Percentiles rank a stretch among this genome's conserved stretches.
Conservation (phyloP, 2,888 invertebrate genomes). For the Flabesymbios commensalis region DNA sequence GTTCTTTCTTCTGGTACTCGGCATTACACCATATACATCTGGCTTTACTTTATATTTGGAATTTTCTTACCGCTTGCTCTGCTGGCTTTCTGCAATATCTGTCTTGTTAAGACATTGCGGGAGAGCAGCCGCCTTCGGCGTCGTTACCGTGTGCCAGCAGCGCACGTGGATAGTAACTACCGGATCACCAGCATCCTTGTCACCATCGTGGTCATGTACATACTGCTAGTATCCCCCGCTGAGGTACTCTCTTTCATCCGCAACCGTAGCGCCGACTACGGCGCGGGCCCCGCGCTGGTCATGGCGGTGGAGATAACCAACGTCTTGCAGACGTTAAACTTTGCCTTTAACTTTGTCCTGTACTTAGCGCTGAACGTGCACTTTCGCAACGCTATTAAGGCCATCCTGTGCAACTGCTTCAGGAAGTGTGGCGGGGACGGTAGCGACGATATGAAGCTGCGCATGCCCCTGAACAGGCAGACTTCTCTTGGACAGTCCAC, state of each 20-base stretch:
- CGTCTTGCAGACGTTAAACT: constrained; percentile 34
- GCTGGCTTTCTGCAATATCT: constrained; percentile 53
- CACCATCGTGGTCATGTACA: constrained; percentile 55
- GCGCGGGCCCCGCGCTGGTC: too few species aligned
- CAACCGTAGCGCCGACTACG: too few species aligned
- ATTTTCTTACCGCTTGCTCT: constrained; percentile 42
- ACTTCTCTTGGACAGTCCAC: too few species aligned
- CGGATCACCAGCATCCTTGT: constrained; percentile 53
- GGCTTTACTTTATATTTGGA: constrained; percentile 26
- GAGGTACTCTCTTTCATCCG: constrained; percentile 48
- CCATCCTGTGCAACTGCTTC: too few species aligned
- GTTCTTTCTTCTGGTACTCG: too few species aligned
- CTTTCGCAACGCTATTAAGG: constrained; percentile 29
- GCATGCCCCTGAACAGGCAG: too few species aligned
- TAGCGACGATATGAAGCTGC: too few species aligned
- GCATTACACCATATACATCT: too few species aligned
- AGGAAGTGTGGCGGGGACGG: too few species aligned
- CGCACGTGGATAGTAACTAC: constrained; percentile 40
- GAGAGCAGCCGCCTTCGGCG: constrained; percentile 46
- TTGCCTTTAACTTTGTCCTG: constrained; percentile 39
- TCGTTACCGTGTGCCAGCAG: constrained; percentile 42
- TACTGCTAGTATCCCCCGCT: constrained; percentile 54
- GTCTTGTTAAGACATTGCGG: constrained; percentile 50
- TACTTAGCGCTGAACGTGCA: constrained; percentile 36
- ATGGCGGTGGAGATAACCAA: constrained; percentile 24